Base-by-base conservation (phyloP, 2,888 invertebrate genomes). In the Endomychus coccineus region DNA sequence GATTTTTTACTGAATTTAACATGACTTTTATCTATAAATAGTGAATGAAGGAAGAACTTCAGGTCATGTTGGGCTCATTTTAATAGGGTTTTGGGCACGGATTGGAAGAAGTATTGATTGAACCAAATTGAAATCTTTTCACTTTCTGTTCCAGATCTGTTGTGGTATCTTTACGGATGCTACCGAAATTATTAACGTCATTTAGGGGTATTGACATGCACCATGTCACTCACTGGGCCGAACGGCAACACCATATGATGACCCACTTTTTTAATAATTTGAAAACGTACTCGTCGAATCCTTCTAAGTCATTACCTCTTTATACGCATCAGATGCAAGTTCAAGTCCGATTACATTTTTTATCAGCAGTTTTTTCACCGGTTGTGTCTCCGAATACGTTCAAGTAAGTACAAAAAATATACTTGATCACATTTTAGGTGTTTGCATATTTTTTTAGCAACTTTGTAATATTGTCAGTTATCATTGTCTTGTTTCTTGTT, bases 231-330 rank as follows among this genome's bases (percentile, higher is more conserved):
- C 79, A 89, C 68, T 94, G 92, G 92, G 92, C 92, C 3, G 92
- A 94, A 57, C 77, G 83, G 24, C 88, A 91, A 55, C 83, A 90
- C 51, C 80, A 84, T 50, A 91, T 95, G 92, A 88, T 91, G 85
- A 78, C 82, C 7, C 79, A 89, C 59, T 92, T 94, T 66, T 86
- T 95, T 51, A 85, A 83, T 55, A 89, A 92, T 64, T 69, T 94
- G 29, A 80, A 84, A 34, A 78, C 80, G 49, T 92, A 83, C 56
- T 77, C 75, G 2, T 68, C 63, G 2, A 62, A 62, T 41, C 61
- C 60, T 5, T 54, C 46, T 10, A 59, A 58, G 43, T 55, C 59
- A 7, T 51, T 65, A 19, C 64, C 66, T 34, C 66, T 78, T 40
- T 80, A 78, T 56, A 74, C 77, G 2, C 89, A 89, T 66, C 82